These are phyloP conservation scores for Macrosteles quadrilineatus DNA, from an alignment of 1,140 invertebrate genomes.

Conservation along the genomic window DNA sequence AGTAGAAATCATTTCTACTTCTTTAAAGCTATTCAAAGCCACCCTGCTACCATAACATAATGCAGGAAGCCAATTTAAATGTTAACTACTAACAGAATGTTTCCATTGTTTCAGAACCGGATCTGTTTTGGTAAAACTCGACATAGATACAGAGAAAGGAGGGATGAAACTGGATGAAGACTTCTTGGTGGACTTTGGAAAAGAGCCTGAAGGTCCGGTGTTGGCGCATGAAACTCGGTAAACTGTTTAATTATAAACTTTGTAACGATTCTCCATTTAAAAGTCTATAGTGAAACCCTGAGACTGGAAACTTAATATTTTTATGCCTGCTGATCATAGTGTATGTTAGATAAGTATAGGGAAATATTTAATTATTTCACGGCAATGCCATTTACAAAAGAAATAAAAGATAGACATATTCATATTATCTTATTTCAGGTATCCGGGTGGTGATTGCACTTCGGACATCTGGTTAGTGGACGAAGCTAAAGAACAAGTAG, in stretches of 20 bases:
- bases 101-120: constrained; percentile 66
- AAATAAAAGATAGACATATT: constrained; percentile 24
- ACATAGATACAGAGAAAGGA: constrained; percentile 83
- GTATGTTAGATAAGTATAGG: constrained; percentile 9
- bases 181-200: constrained; percentile 92
- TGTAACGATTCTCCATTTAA: no score
- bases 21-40: no score
- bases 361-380: no score
- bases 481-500: background rate
- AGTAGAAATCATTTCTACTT: no score
- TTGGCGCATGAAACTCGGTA: constrained; percentile 94
- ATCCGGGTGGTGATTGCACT: constrained; percentile 95
- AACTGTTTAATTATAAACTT: constrained; percentile 17
- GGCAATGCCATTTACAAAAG: no score
- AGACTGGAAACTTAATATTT: constrained; percentile 15
- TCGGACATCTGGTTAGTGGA: constrained; percentile 89
- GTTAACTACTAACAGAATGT: no score
- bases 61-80: no score
- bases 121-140: constrained; percentile 77
- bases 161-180: constrained; percentile 83
- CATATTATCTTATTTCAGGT: constrained; percentile 55
- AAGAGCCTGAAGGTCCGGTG: constrained; percentile 83
- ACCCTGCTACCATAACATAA: no score
- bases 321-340: background rate
- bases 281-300: no score